Evolutionary conservation across 2,113 vertebrate species (phyloP).

Genomic region (Hippopotamus amphibius): DNA sequence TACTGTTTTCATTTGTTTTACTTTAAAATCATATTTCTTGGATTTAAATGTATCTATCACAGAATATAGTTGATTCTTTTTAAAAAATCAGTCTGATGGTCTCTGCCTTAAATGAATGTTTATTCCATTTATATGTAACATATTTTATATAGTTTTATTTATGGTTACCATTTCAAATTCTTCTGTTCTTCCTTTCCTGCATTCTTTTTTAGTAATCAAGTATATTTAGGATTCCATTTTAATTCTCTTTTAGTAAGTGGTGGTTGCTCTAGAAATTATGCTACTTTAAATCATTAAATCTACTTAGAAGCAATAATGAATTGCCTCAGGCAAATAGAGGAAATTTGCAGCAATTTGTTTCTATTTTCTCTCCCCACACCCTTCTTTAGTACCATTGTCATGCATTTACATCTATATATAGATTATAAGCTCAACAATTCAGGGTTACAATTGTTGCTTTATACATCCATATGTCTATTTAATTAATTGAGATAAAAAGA

Average conservation of each 20-base stretch:
- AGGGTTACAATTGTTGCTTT: background rate
- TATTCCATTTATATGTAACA: background rate
- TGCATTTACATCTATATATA: background rate
- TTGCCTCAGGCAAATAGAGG: background rate
- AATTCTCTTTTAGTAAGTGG: background rate
- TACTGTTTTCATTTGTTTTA: background rate
- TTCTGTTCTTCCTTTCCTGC: background rate
- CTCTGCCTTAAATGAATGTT: background rate
- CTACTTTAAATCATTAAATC: background rate
- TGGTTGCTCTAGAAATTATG: background rate
- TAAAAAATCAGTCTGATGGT: background rate
- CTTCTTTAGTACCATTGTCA: background rate
- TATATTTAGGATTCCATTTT: background rate
- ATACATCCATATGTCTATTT: background rate
- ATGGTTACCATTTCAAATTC: background rate
- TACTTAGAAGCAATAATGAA: background rate
- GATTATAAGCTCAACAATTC: background rate
- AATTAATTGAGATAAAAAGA: background rate
- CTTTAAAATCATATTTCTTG: background rate
- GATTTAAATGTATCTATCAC: background rate
- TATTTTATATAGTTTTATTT: background rate
- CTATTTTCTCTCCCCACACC: background rate
- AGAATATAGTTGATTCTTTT: background rate
- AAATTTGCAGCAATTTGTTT: background rate
- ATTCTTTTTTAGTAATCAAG: background rate